Percentiles rank a stretch among this genome's conserved stretches.
These are phyloP conservation scores for Limonius californicus DNA, from an alignment of 1,140 invertebrate genomes.

Conservation along the genomic window DNA sequence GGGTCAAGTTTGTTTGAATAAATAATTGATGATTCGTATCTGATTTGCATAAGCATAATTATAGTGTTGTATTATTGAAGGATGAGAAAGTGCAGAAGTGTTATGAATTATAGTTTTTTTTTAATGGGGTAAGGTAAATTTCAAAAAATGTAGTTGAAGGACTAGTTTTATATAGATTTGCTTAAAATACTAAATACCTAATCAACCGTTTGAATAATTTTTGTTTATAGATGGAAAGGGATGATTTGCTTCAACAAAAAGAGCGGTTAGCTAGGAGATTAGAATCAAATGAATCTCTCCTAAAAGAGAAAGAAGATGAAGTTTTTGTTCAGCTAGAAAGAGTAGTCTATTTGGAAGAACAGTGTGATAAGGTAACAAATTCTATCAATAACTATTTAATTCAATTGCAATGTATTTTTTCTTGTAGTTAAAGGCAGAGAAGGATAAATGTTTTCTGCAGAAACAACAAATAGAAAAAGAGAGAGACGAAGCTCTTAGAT, in stretches of 20 bases:
- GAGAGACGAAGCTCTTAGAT: conserved; percentile 48
- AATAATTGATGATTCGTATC: too few relatives aligned
- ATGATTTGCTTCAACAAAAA: conserved; percentile 52
- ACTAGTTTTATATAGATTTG: too few relatives aligned
- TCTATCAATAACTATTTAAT: too few relatives aligned
- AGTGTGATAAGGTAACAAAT: conserved; percentile 51
- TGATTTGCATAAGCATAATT: too few relatives aligned
- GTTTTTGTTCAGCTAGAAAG: conserved; percentile 59
- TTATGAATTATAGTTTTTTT: too few relatives aligned
- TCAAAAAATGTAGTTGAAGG: too few relatives aligned
- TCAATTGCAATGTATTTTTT: conserved; percentile 16
- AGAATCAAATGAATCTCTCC: conserved; percentile 53
- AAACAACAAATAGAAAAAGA: conserved; percentile 49
- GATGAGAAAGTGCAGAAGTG: too few relatives aligned
- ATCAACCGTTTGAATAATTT: too few relatives aligned
- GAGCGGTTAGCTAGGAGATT: conserved; percentile 51
- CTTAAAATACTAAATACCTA: too few relatives aligned
- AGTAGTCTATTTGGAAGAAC: conserved; percentile 58
- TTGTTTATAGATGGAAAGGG: conserved; percentile 60
- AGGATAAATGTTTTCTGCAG: conserved; percentile 48
- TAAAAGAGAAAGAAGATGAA: conserved; percentile 61
- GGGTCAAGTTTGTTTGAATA: too few relatives aligned
- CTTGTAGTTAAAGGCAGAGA: conserved; percentile 47
- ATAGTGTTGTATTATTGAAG: too few relatives aligned
- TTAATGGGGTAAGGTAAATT: too few relatives aligned